Percentiles rank a stretch among this genome's conserved stretches.
phyloP scores from a whole-genome alignment of 2,888 invertebrate species.

The Drosophila stalkeri region DNA sequence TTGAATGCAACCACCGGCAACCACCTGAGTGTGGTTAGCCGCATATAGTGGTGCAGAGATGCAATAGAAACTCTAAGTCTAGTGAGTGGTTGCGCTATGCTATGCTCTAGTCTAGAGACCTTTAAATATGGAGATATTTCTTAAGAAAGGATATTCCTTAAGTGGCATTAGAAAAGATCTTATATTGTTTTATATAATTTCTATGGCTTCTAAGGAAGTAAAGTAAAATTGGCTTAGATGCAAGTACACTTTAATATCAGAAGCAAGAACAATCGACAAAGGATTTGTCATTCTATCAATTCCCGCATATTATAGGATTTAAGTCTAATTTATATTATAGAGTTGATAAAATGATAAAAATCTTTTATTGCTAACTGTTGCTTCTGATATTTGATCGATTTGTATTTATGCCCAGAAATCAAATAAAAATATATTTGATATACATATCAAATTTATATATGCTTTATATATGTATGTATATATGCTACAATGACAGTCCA shows the following conservation, averaged over 20 bases:
- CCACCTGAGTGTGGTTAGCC: conserved; percentile 9
- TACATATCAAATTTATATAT: too few relatives aligned
- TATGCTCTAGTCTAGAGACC: background rate
- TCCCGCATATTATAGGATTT: too few relatives aligned
- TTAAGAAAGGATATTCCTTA: background rate
- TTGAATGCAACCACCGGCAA: conserved; percentile 15
- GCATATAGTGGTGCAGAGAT: conserved; percentile 12
- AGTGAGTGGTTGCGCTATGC: conserved; percentile 22
- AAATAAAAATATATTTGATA: too few relatives aligned
- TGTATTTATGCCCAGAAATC: too few relatives aligned
- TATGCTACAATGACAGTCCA: too few relatives aligned
- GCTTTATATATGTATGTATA: too few relatives aligned
- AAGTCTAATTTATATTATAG: too few relatives aligned
- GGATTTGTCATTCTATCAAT: too few relatives aligned
- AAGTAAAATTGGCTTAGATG: background rate
- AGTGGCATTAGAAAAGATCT: background rate
- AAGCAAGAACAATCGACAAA: too few relatives aligned
- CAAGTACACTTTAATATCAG: background rate
- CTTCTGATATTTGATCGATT: too few relatives aligned
- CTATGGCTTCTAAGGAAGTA: background rate
- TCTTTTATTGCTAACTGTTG: background rate
- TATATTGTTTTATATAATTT: background rate
- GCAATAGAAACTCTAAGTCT: background rate
- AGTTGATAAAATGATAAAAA: too few relatives aligned
- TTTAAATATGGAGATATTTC: background rate